Evolutionary conservation across 2,797 vertebrate genomes (phyloP), one percentile per base, ranked within the genome.

Genomic region (Brachymystax lenok): DNA sequence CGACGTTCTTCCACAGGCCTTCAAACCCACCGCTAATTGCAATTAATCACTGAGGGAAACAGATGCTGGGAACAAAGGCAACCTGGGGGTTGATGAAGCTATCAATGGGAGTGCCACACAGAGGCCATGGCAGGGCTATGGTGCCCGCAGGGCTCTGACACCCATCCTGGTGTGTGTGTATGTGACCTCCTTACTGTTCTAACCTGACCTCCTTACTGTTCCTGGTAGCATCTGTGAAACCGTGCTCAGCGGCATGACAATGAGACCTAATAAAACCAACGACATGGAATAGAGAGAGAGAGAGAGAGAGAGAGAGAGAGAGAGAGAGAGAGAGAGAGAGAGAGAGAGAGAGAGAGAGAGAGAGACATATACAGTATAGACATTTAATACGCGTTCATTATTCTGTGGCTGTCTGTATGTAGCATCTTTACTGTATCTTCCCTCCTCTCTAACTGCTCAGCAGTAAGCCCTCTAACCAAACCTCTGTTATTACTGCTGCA

Each of bases 11-110:
- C 95, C 95, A 96, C 93, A 91, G 95, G 95, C 95, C 96, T 97
- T 98, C 97, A 97, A 96, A 96, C 95, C 91, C 92, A 92, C 95
- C 87, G 84, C 96, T 98, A 98, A 98, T 98, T 98, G 96, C 96
- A 98, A 99, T 98, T 98, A 98, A 98, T 98, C 97, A 98, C 95
- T 92, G 94, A 95, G 93, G 83, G 96, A 98, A 98, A 97, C 97
- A 98, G 97, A 98, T 97, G 97, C 97, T 96, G 94, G 92, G 92
- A 95, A 97, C 96, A 97, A 96, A 96, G 95, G 95, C 94, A 88
- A 92, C 90, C 87, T 91, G 10, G 6, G n/a, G 16, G 2, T 74
- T 17, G 93, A 95, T 95, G 93, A 94, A 96, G 94, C 94, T 94
- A 94, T 97, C 95, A 95, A 91, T 88, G 88, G 87, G 84, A 89